A percentile compares a stretch with the other conserved stretches of the same genome.
phyloP scores from a whole-genome alignment of 1,140 invertebrate genomes.

The Holcopasites calliopsidis region DNA sequence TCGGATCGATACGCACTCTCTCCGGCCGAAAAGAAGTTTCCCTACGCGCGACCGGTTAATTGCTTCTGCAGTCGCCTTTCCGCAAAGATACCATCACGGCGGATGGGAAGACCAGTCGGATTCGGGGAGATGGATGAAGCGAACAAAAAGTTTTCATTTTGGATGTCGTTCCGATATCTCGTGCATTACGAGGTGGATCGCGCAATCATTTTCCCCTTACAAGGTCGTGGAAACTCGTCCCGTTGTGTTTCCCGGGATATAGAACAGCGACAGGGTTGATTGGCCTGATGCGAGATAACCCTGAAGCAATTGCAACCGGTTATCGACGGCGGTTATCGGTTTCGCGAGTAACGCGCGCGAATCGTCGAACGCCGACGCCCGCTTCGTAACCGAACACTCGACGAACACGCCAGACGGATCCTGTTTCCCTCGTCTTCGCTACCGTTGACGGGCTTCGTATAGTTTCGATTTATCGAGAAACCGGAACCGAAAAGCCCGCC shows the following conservation, averaged over 20 bases:
- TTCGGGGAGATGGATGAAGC: too few species aligned
- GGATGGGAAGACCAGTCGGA: too few species aligned
- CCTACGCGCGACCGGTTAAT: conserved; percentile 28
- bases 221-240: conserved; percentile 20
- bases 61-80: conserved; percentile 14
- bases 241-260: too few species aligned
- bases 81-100: too few species aligned
- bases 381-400: conserved; percentile 67
- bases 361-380: neutral
- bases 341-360: conserved; percentile 16
- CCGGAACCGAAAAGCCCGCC: conserved; percentile 68
- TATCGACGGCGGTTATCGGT: conserved; percentile 68
- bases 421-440: conserved; percentile 69
- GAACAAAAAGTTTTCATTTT: too few species aligned
- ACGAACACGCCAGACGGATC: conserved; percentile 50
- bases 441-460: conserved; percentile 72
- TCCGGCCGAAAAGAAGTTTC: neutral
- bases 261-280: conserved; percentile 59
- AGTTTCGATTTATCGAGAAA: conserved; percentile 78
- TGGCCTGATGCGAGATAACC: conserved; percentile 72
- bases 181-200: too few species aligned
- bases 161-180: neutral
- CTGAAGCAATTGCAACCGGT: conserved; percentile 69
- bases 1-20: conserved; percentile 23
- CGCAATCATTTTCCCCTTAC: conserved; percentile 5